Evolutionary conservation across 1,140 invertebrate genomes (phyloP), one percentile per base, ranked within the genome.

Genomic region (Drosophila guanche): DNA sequence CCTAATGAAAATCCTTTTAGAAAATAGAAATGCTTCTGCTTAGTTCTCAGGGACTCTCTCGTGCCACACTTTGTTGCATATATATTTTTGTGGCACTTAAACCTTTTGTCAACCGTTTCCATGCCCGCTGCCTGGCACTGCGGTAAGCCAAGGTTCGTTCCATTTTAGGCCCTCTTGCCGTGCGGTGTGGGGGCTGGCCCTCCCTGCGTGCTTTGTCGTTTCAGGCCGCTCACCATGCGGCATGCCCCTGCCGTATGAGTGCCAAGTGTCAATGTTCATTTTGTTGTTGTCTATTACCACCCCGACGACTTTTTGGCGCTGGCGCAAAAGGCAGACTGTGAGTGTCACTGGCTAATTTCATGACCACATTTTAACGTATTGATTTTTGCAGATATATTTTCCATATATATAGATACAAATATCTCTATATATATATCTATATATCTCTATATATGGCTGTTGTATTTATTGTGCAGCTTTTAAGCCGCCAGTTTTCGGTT

Each of bases 311-410:
- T 83, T 83, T 83, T 83, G 79, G 79, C 78, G 78, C 78, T 81
- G 79, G 60, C 68, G 68, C 68, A 71, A 71, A 70, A 71, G 66
- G 66, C 68, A 71, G 68, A 67, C 73, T 66, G 33, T 4, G 33
- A 7, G 6, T 7, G 27, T 12, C 33, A 12, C 33, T 76, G 60
- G 77, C 79, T 83, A 83, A 83, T 83, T 83, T 83, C 79, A 84
- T 84, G 79, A 84, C 79, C 79, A 83, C 79, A 83, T 75, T 84
- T 79, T 69, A 74, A 84, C 75, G 75, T 83, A 83, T 83, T 83
- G 79, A 83, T 83, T 83, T 84, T 71, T 71, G 68, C 47, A 23
- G 46, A 71, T 70, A 40, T 53, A 16, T 20, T 3, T 48, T 1
- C 16, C 16, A 20, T 20, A 50, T 43, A 45, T 22, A 43, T 16